Base-by-base conservation (phyloP, 2,113 vertebrate species). In the Dinomys branickii region DNA sequence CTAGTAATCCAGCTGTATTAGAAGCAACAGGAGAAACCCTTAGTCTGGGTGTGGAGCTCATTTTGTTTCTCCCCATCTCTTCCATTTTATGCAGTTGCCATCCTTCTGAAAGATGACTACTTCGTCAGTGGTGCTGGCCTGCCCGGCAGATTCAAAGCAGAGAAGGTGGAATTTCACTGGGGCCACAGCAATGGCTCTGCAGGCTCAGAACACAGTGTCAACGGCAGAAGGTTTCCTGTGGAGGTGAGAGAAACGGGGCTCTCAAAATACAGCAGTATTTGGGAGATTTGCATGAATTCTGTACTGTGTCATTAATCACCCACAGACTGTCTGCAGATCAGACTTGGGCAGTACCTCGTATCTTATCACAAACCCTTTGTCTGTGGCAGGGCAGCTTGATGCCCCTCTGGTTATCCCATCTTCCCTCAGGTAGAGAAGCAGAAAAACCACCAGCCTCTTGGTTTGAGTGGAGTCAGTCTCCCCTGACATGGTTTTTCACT, bases 111-210 rank as follows among this genome's bases (percentile, higher is more conserved):
- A 98, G 99, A 99, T 17, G 99, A 99, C 97, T 99, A 99, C 98
- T 99, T 99, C 96, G 98, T 99, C 97, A 99, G 99, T 1, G 99
- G 99, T 24, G 99, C 99, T 0, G 99, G 99, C 44, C 97, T 99
- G 83, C 99, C 99, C 0, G 99, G 99, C 84, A 99, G 99, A 97
- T 99, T 99, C 98, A 99, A 99, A 97, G 99, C 99, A 0, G 99
- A 99, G 98, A 99, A 99, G 98, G 99, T 99, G 92, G 99, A 99
- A 97, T 99, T 99, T 98, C 99, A 99, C 95, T 99, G 99, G 99
- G 99, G 99, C 88, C 99, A 99, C 59, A 99, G 99, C 98, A 99
- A 99, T 2, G 99, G 99, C 80, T 99, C 99, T 0, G 99, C 99
- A 0, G 99, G 99, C 90, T 99, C 99, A 0, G 99, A 99, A 67